phyloP scores from a whole-genome alignment of 2,797 vertebrate species.

The Sciurus vulgaris region DNA sequence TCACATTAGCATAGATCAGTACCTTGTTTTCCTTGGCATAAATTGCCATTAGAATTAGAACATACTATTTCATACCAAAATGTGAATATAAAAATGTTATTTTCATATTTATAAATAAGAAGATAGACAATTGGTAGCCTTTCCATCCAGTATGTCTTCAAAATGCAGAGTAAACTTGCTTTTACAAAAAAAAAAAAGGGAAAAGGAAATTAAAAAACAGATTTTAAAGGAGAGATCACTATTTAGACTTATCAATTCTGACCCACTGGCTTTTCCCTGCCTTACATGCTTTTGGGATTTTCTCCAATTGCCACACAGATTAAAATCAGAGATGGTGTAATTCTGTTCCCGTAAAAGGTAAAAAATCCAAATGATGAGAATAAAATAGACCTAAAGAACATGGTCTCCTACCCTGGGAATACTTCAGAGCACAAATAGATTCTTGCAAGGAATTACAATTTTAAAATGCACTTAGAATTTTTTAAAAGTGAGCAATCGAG shows the following conservation, averaged over 20 bases:
- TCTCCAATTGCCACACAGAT: background rate
- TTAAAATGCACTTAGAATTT: background rate
- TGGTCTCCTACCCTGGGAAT: background rate
- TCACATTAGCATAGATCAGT: background rate
- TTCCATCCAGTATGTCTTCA: background rate
- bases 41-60: background rate
- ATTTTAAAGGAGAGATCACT: background rate
- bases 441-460: background rate
- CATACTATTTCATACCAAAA: conserved; percentile 52
- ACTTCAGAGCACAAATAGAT: background rate
- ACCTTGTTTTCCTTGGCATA: background rate
- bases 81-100: conserved; percentile 49
- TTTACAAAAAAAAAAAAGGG: background rate
- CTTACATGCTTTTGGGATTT: conserved; percentile 20
- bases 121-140: background rate
- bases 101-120: conserved; percentile 59
- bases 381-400: background rate
- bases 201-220: background rate
- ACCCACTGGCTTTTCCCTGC: background rate
- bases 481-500: background rate
- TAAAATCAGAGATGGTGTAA: background rate
- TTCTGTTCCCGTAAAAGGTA: background rate
- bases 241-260: background rate
- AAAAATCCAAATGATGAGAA: background rate
- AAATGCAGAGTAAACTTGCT: background rate